These are phyloP conservation scores for Anthoscopus minutus DNA, from an alignment of 2,113 vertebrate species.

Conservation along the genomic window DNA sequence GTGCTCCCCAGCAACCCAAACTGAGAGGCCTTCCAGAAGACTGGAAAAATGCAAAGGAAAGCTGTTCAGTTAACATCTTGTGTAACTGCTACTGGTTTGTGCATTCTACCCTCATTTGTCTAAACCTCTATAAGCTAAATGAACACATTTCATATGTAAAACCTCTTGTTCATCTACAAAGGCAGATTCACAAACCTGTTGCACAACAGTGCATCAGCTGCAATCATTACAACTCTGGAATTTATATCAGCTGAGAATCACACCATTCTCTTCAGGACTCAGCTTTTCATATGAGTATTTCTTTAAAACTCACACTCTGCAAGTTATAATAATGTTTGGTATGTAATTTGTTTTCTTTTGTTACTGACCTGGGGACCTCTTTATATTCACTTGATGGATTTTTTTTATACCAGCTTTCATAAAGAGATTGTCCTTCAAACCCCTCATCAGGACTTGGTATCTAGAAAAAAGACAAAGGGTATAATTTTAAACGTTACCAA, in stretches of 20 bases:
- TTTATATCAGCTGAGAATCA: neutral
- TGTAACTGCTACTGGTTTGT: neutral
- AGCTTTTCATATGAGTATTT: neutral
- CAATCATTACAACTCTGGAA: neutral
- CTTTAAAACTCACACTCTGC: neutral
- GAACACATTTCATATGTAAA: neutral
- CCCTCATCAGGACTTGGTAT: conserved; percentile 87
- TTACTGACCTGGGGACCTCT: conserved; percentile 79
- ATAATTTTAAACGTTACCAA: neutral
- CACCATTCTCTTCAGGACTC: neutral
- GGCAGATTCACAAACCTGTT: neutral
- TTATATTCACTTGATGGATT: conserved; percentile 72
- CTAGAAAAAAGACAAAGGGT: conserved; percentile 56
- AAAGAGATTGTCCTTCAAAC: conserved; percentile 87
- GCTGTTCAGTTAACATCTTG: neutral
- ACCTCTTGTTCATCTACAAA: neutral
- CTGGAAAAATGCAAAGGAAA: neutral
- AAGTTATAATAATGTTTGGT: neutral
- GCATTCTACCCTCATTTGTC: neutral
- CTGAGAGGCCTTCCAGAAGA: neutral
- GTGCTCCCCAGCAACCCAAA: neutral
- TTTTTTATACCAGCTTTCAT: conserved; percentile 88
- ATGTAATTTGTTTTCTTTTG: neutral
- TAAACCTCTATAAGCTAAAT: neutral
- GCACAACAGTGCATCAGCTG: neutral